Evolutionary conservation across 2,797 vertebrate species (phyloP), one percentile per base, ranked within the genome.

Genomic region (Megaceryle alcyon): DNA sequence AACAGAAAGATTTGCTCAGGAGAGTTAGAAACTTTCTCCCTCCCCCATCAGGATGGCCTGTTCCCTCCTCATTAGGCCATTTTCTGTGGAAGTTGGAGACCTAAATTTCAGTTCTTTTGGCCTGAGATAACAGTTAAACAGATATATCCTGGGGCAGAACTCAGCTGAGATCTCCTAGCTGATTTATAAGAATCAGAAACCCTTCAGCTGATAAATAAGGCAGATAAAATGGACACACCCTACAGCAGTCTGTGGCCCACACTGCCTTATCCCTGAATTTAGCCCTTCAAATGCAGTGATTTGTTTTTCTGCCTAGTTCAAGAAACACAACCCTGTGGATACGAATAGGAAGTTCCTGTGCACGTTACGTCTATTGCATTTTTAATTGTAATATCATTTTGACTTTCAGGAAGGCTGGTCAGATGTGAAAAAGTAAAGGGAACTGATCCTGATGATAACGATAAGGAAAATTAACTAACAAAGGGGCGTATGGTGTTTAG

Each of bases 381-480:
- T 76, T 77, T 82, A 79, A 92, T 33, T 86, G 83, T 84, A 64
- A 70, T 64, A 77, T 23, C 39, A 82, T 86, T 88, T 37, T 41
- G 60, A 51, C 73, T 82, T 93, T 71, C 92, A 90, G 93, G 94
- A 95, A 96, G 93, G 81, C 43, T 93, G 60, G 63, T 76, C 59
- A 83, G 86, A 79, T 5, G 10, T 41, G 83, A 76, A 96, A 92
- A 93, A 56, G 33, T 63, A 61, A 83, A 86, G 69, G 77, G 90
- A 95, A 86, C 83, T 79, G 95, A 96, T 95, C 51, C 78, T 95
- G 88, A 95, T 29, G 88, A 96, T 93, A 97, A 91, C 9, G 63
- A 93, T 96, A 96, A 95, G 93, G 77, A 88, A 49, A 80, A 49
- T 12, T 44, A 37, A 90, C 56, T 70, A 86, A 96, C 83, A 94